Evolutionary conservation across 2,113 vertebrate species (phyloP), one percentile per base, ranked within the genome.

Genomic region (Trachemys scripta): DNA sequence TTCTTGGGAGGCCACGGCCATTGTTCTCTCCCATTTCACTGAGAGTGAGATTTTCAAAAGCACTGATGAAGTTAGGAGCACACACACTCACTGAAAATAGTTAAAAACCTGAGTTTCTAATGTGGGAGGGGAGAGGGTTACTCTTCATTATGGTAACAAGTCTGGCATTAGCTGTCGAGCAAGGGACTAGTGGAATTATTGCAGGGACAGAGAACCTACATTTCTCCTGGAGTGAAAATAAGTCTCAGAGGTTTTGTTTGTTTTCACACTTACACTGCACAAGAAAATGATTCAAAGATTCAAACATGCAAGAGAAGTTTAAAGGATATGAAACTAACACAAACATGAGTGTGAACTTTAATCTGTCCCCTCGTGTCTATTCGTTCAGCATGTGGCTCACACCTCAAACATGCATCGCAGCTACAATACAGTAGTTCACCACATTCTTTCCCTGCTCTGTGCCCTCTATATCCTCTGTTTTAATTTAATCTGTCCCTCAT

Each of bases 401-500:
- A 96, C 47, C 62, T 90, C 85, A 96, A 49, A 81, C 54, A 24
- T 80, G 31, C 57, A 87, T 45, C 82, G 87, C 87, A 93, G 75
- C 25, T 90, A 90, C 88, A 91, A 50, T 31, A 69, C 10, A 91
- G 56, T 80, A 4, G 80, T 69, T 92, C 25, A 25, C 13, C 80
- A 91, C 62, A 82, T 80, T 85, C 82, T 88, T 75, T 91, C 72
- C 72, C 69, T 92, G 31, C 20, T 92, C 45, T 82, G 11, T 51
- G 84, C 22, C 27, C 13, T 56, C 5, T 25, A 80, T 80, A 90
- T 79, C 10, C 81, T 75, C 80, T 83, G 47, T 90, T 59, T 49
- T 17, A 80, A 93, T 16, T 80, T 79, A 95, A 93, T 25, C 91
- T 42, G 92, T 91, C 96, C 91, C 87, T 89, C 57, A 20, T 94